phyloP scores from a whole-genome alignment of 2,113 vertebrate genomes.

The pig (Sus scrofa) region DNA sequence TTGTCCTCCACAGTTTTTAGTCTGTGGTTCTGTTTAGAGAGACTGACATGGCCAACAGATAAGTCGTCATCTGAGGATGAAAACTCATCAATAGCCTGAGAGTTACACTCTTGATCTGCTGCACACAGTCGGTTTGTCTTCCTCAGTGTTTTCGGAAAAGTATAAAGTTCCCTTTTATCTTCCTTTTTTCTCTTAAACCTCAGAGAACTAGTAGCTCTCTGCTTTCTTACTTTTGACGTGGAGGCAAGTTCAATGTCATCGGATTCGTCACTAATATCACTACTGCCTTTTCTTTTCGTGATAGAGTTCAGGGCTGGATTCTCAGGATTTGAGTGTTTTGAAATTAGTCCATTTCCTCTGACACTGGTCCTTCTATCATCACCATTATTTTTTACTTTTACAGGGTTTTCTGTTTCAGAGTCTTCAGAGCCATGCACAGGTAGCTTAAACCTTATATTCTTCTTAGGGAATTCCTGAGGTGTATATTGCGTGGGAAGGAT shows the following conservation, averaged over 20 bases:
- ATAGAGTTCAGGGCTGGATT: slow-evolving; percentile 6
- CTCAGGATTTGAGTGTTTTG: slow-evolving; percentile 46
- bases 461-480: slow-evolving; percentile 61
- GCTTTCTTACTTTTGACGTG: slow-evolving; percentile 68
- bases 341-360: slow-evolving; percentile 48
- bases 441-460: not conserved
- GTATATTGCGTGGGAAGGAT: slow-evolving; percentile 81
- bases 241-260: slow-evolving; percentile 90
- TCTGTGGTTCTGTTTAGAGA: slow-evolving; percentile 51
- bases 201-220: not conserved
- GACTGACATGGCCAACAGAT: slow-evolving; percentile 72
- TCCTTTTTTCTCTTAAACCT: slow-evolving; percentile 43
- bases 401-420: slow-evolving; percentile 70
- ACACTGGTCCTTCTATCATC: slow-evolving; percentile 4
- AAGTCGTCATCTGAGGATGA: slow-evolving; percentile 92
- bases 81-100: slow-evolving; percentile 89
- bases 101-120: slow-evolving; percentile 60
- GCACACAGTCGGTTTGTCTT: not conserved
- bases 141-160: not conserved
- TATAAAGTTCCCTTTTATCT: not conserved
- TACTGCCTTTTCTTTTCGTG: slow-evolving; percentile 70
- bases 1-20: slow-evolving; percentile 62
- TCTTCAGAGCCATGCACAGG: slow-evolving; percentile 60
- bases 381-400: not conserved
- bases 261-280: slow-evolving; percentile 92